phyloP scores from a whole-genome alignment of 1,140 invertebrate species.

The Phthorimaea operculella region DNA sequence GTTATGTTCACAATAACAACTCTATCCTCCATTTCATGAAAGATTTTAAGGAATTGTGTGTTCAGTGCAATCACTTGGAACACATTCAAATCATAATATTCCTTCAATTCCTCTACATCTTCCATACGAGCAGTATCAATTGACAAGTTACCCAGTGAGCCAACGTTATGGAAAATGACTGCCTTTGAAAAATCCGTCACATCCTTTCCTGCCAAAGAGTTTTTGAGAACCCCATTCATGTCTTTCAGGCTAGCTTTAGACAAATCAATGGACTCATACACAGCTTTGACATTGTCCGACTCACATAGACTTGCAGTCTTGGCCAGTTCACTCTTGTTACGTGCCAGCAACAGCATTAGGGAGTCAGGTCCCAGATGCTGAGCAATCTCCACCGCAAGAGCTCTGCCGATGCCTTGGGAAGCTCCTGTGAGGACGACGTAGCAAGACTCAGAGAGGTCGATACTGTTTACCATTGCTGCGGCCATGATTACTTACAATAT shows the following conservation, averaged over 20 bases:
- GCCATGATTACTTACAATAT: conserved; percentile 58
- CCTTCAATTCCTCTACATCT: conserved; percentile 70
- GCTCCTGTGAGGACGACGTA: conserved; percentile 84
- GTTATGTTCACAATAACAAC: conserved; percentile 86
- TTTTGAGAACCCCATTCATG: conserved; percentile 63
- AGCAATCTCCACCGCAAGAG: conserved; percentile 78
- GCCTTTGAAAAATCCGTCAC: conserved; percentile 72
- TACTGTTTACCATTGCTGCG: conserved; percentile 34
- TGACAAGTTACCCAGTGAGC: conserved; percentile 81
- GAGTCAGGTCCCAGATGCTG: conserved; percentile 73
- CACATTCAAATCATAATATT: conserved; percentile 84
- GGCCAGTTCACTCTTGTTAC: conserved; percentile 73
- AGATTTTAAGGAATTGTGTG: conserved; percentile 78
- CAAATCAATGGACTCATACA: conserved; percentile 71
- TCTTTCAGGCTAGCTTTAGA: conserved; percentile 58
- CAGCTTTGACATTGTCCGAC: conserved; percentile 66
- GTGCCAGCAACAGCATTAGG: conserved; percentile 79
- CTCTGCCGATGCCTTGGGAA: conserved; percentile 86
- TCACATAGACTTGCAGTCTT: conserved; percentile 71
- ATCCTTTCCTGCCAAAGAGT: conserved; percentile 46
- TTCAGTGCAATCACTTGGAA: conserved; percentile 83
- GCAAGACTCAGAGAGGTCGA: conserved; percentile 63
- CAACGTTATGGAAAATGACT: conserved; percentile 92
- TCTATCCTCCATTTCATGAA: conserved; percentile 65
- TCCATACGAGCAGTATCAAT: conserved; percentile 71